phyloP scores from a whole-genome alignment of 2,113 vertebrate species.

The Greenwoodochromis staneri region DNA sequence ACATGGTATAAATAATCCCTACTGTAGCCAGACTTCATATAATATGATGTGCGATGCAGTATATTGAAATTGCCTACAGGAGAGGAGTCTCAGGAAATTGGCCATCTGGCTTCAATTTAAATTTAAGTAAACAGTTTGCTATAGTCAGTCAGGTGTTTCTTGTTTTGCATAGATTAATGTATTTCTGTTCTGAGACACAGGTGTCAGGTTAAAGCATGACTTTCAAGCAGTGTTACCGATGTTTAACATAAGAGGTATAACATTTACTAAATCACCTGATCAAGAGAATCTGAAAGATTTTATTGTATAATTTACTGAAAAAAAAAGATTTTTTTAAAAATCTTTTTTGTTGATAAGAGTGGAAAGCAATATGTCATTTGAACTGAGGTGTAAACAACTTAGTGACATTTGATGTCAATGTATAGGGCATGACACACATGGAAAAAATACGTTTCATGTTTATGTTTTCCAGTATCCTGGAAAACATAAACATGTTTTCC shows the following conservation, averaged over 20 bases:
- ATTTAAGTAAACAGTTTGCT: slow-evolving; percentile 2
- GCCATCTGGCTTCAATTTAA: slow-evolving; percentile 40
- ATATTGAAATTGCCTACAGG: slow-evolving; percentile 30
- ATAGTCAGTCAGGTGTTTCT: background rate
- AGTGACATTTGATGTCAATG: background rate
- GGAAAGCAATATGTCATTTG: background rate
- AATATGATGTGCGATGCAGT: background rate
- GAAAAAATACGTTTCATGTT: fast-evolving
- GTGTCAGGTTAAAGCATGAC: background rate
- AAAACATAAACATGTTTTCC: too few relatives aligned
- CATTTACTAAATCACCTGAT: background rate
- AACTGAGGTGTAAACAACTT: background rate
- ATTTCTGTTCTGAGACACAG: background rate
- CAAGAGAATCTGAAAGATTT: background rate
- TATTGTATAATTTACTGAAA: background rate
- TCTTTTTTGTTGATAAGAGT: background rate
- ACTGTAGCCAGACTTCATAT: slow-evolving; percentile 5
- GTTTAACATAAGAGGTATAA: background rate
- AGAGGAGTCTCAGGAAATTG: slow-evolving; percentile 11
- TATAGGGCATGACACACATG: background rate
- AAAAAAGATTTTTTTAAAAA: fast-evolving
- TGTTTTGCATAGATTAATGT: background rate
- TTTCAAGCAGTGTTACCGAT: background rate
- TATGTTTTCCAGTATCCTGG: background rate
- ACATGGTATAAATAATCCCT: slow-evolving; percentile 35